phyloP scores from a whole-genome alignment of 2,888 invertebrate species.

The Tetramorium bicarinatum region DNA sequence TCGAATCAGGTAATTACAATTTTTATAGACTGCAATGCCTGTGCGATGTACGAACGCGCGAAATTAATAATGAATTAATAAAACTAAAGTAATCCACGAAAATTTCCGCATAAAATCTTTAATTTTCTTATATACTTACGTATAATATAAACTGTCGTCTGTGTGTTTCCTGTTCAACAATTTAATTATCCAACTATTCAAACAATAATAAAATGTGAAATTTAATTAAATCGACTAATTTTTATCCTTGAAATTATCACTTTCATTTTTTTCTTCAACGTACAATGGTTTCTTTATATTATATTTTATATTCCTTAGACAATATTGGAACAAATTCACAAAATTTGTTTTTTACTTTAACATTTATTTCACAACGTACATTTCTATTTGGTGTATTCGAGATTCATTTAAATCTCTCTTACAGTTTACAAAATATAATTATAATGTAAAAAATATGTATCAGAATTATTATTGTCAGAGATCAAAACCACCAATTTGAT shows the following conservation, averaged over 20 bases:
- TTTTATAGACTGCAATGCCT: neutral
- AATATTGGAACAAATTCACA: neutral
- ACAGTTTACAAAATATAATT: neutral
- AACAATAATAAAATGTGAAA: neutral
- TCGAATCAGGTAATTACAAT: constrained; percentile 93
- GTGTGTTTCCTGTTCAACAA: neutral
- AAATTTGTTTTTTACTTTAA: neutral
- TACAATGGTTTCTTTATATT: neutral
- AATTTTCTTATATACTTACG: constrained; percentile 7
- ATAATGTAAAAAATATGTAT: neutral
- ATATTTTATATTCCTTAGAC: neutral
- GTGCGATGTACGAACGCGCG: too few species aligned
- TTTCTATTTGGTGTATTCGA: neutral
- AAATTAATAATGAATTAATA: neutral
- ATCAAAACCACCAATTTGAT: too few species aligned
- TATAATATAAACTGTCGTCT: neutral
- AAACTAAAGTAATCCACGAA: neutral
- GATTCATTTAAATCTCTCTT: neutral
- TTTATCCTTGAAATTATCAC: neutral
- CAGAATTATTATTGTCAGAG: too few species aligned
- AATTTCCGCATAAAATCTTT: constrained; percentile 10
- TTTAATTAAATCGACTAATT: neutral
- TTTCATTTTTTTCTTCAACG: neutral
- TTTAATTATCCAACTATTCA: neutral
- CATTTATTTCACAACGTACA: neutral